Conservation (phyloP, 2,113 vertebrate species). For the Buteo buteo region DNA sequence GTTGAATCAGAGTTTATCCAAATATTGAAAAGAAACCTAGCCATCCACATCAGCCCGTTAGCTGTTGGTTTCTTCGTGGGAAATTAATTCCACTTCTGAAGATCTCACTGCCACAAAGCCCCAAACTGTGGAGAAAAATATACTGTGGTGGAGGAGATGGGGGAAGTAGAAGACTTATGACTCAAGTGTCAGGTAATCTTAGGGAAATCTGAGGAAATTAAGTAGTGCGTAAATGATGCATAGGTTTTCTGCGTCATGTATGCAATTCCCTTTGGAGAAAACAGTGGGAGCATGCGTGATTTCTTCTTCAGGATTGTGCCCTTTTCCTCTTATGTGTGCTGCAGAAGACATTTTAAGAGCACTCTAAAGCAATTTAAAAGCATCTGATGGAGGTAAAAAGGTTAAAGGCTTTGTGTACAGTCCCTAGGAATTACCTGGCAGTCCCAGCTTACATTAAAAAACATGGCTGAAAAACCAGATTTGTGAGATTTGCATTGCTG, state of each 20-base stretch:
- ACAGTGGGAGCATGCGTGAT: not conserved
- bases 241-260: not conserved
- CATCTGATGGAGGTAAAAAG: conserved; percentile 40
- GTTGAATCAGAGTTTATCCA: conserved; percentile 55
- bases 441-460: not conserved
- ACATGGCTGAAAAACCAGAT: not conserved
- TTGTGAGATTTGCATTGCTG: not conserved
- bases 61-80: not conserved
- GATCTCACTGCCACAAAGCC: not conserved
- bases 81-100: not conserved
- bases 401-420: conserved; percentile 7
- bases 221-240: not conserved
- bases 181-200: not conserved
- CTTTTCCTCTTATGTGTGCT: not conserved
- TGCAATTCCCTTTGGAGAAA: not conserved
- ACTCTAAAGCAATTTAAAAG: not conserved
- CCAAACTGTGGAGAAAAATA: not conserved
- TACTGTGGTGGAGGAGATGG: not conserved
- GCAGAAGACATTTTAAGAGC: not conserved
- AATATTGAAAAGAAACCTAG: conserved; percentile 27
- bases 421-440: not conserved
- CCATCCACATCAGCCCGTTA: not conserved
- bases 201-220: not conserved
- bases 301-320: not conserved
- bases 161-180: not conserved